phyloP scores from a whole-genome alignment of 2,797 vertebrate species.

The Paguma larvata region DNA sequence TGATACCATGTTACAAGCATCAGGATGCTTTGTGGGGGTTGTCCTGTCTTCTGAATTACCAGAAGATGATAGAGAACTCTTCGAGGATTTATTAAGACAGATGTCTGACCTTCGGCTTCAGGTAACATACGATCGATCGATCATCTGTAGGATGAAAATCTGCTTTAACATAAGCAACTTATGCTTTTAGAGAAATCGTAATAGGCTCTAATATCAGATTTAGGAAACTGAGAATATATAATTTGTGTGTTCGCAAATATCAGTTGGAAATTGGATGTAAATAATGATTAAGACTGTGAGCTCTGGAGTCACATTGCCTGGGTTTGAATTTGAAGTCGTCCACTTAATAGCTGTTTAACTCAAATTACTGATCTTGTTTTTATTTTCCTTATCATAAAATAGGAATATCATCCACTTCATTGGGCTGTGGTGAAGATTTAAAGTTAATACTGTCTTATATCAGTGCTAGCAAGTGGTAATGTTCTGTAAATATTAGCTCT shows the following conservation, averaged over 20 bases:
- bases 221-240: neutral
- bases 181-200: neutral
- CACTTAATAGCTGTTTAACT: neutral
- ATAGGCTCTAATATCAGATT: neutral
- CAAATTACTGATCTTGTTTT: neutral
- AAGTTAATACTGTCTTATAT: neutral
- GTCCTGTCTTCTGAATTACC: slow-evolving; percentile 97
- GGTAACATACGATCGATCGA: slow-evolving; percentile 87
- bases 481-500: neutral
- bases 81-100: slow-evolving; percentile 95
- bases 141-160: slow-evolving; percentile 27
- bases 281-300: neutral
- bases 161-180: neutral
- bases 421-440: neutral
- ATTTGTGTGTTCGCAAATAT: neutral
- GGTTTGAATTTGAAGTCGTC: neutral
- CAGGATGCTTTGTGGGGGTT: slow-evolving; percentile 96
- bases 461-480: neutral
- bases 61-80: slow-evolving; percentile 91
- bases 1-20: slow-evolving; percentile 94
- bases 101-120: slow-evolving; percentile 97
- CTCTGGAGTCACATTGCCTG: neutral
- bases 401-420: neutral
- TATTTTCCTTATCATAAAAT: neutral
- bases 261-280: neutral